Percentiles rank a stretch among this genome's conserved stretches.
These are phyloP conservation scores for Bembecia ichneumoniformis DNA, from an alignment of 2,888 invertebrate genomes.

Conservation along the genomic window DNA sequence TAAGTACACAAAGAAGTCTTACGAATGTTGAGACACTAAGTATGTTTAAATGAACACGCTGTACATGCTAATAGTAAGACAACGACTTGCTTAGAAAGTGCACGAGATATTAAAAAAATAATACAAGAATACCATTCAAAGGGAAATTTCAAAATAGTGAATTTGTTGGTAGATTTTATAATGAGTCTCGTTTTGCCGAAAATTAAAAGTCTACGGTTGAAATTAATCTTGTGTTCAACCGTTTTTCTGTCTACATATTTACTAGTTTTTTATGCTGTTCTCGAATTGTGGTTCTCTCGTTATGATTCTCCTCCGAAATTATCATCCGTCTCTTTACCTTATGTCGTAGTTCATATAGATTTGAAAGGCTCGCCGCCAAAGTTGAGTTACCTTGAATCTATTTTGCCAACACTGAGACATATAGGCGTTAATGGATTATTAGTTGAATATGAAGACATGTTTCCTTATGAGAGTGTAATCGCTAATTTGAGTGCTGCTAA, in stretches of 20 bases:
- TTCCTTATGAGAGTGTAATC: constrained; percentile 78
- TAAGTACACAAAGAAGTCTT: too few relatives aligned
- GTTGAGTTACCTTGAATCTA: constrained; percentile 69
- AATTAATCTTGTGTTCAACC: neutral
- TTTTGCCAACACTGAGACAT: constrained; percentile 74
- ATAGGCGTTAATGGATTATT: constrained; percentile 84
- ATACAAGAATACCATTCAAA: too few relatives aligned
- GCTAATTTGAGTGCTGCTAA: constrained; percentile 74
- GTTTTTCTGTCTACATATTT: neutral
- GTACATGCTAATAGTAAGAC: too few relatives aligned
- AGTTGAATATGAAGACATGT: constrained; percentile 91
- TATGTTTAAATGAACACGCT: too few relatives aligned
- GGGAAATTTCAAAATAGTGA: too few relatives aligned
- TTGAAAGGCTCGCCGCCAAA: constrained; percentile 88
- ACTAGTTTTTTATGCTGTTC: neutral
- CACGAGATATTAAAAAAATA: too few relatives aligned
- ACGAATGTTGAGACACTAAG: too few relatives aligned
- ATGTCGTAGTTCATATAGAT: constrained; percentile 85
- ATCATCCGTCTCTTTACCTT: constrained; percentile 19
- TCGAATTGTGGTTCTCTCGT: neutral
- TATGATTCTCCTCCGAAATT: neutral
- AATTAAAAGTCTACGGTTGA: neutral
- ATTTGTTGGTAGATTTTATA: neutral
- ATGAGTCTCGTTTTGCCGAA: neutral
- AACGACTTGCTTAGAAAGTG: too few relatives aligned